Base-by-base conservation (phyloP, 2,888 invertebrate species). In the Liposcelis brunnea region DNA sequence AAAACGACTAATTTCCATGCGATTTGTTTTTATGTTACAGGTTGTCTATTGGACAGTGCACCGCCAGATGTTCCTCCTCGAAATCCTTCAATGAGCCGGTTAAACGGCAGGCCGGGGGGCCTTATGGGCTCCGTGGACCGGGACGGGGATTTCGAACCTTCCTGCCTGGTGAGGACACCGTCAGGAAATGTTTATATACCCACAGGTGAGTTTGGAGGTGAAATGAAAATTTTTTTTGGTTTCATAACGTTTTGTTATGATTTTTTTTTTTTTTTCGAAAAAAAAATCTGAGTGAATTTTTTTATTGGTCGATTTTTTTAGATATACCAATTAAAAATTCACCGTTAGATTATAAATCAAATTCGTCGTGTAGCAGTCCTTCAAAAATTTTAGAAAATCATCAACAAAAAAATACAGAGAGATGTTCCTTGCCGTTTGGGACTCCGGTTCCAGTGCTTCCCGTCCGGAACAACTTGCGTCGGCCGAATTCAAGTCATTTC, bases 171-270 rank as follows among this genome's bases (percentile, higher is more conserved):
- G 58, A 75, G 87, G 65, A 87, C 87, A 53, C 85, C 87, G 55
- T 89, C 87, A 55, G 89, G 89, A 63, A 87, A 87, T 70, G 84
- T 89, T 63, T 89, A 87, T 72, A 87, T 89, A 74, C 87, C 87
- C 65, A 80, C 84, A 71, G 80, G 61, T 60, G 53, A 53, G 45
- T 36, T 16, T 31, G 34, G 46, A 46, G 19, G 34, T 47, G 12
- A 48, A 47, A n/a, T n/a, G n/a, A 31, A 44, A 31, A 32, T 4
- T 14, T 31, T 26, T 18, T 42, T 12, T 32, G 11, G 2, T 31
- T 14, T 36, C 31, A 33, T 21, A 14, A 31, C 32, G 10, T 37
- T 43, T 43, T 12, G 14, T 40, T 44, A 14, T 43, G 31, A 40
- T 44, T 46, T 47, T 47, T 43, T 46, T 40, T 45, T 48, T 50